These are phyloP conservation scores for Echinarachnius parma DNA, from an alignment of 53 echinoderm and acorn worm species.

Conservation along the genomic window DNA sequence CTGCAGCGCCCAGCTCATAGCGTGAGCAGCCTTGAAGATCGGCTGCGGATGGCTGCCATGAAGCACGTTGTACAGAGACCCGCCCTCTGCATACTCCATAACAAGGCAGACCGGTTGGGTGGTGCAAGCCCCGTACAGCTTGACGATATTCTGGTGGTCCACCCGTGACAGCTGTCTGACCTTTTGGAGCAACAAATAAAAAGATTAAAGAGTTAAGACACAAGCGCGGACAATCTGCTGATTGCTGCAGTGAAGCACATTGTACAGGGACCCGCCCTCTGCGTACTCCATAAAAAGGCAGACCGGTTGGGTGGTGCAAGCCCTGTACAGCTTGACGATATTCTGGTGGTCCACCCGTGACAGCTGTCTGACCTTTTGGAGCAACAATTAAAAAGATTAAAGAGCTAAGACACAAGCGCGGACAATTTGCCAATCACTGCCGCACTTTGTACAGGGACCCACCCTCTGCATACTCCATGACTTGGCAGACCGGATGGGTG, in stretches of 20 bases:
- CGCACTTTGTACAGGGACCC: conserved; percentile 96
- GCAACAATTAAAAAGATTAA: too few species aligned
- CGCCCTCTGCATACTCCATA: conserved; percentile 99
- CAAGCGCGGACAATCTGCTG: too few species aligned
- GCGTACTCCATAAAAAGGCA: conserved; percentile 99
- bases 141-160: conserved; percentile 87
- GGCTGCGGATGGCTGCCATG: conserved; percentile 83
- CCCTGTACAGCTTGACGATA: conserved; percentile 93
- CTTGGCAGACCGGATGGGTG: conserved; percentile 78
- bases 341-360: conserved; percentile 89
- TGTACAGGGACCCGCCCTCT: conserved; percentile 94
- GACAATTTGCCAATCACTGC: too few species aligned
- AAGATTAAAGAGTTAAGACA: too few species aligned
- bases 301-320: conserved; percentile 77
- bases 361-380: conserved; percentile 94
- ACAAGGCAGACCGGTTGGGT: conserved; percentile 85
- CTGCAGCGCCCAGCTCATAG: conserved; percentile 97
- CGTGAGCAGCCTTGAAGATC: conserved; percentile 91
- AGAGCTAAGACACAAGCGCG: too few species aligned
- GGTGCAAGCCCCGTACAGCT: conserved; percentile 90
- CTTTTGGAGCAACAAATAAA: too few species aligned
- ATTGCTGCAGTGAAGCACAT: conserved; percentile 81
- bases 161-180: conserved; percentile 94
- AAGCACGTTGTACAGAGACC: conserved; percentile 89
- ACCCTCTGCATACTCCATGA: conserved; percentile 99